Evolutionary conservation across 2,113 vertebrate species (phyloP).

Genomic region (Channa argus): DNA sequence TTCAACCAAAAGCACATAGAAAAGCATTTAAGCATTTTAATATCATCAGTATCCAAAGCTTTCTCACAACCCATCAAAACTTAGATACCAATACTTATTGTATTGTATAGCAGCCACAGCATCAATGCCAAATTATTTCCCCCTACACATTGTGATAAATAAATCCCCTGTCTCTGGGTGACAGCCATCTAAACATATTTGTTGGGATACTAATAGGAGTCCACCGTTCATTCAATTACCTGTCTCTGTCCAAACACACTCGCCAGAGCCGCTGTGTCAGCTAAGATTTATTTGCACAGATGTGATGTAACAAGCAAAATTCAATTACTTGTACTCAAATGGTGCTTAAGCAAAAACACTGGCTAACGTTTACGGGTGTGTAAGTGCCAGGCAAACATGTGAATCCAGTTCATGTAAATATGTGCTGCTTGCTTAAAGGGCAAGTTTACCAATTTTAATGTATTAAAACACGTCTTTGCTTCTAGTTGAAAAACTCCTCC

Average conservation of each 20-base stretch:
- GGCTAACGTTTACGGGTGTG: background rate
- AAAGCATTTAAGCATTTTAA: background rate
- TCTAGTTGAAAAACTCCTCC: too few species aligned
- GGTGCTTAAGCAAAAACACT: conserved; percentile 1
- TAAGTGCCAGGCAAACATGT: background rate
- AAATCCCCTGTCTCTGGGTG: background rate
- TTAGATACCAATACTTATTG: too few species aligned
- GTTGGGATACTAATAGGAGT: conserved; percentile 29
- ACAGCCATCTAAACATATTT: conserved; percentile 8
- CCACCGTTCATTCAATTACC: conserved; percentile 45
- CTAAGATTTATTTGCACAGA: conserved; percentile 58
- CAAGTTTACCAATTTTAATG: too few species aligned
- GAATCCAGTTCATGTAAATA: conserved; percentile 16
- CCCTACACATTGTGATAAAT: background rate
- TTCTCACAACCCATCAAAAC: too few species aligned
- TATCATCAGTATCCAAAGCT: too few species aligned
- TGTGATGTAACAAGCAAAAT: conserved; percentile 50
- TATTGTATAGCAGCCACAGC: too few species aligned
- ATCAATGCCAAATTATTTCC: background rate
- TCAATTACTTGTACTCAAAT: conserved; percentile 58
- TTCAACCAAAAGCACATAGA: background rate
- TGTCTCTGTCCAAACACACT: conserved; percentile 42
- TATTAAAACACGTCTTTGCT: too few species aligned
- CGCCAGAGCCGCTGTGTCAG: conserved; percentile 22
- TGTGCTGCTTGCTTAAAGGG: conserved; percentile 12